Conservation (phyloP, 92 coral and sea anemone species). For the Scolanthus callimorphus region DNA sequence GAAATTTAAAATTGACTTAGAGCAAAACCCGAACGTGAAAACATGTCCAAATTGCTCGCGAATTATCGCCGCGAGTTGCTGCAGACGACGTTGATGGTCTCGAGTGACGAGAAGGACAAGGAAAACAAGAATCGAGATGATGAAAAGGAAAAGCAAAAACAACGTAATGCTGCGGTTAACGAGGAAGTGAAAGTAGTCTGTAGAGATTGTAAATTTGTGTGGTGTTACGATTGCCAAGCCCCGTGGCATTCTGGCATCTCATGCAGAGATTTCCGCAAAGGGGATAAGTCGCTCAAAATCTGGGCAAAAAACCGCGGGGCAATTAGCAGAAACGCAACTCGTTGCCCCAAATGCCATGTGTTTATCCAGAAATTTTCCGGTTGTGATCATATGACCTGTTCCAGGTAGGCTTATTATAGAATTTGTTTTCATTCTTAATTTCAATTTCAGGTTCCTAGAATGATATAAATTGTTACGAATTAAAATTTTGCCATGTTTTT, state of each 20-base stretch:
- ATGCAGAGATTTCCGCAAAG: conserved; percentile 74
- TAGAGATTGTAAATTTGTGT: conserved; percentile 65
- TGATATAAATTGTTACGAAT: no score
- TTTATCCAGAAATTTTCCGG: conserved; percentile 80
- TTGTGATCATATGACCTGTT: conserved; percentile 86
- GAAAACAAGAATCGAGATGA: background rate
- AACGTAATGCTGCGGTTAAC: background rate
- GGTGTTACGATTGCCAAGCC: conserved; percentile 87
- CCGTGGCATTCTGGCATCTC: conserved; percentile 85
- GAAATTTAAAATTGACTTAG: conserved; percentile 69
- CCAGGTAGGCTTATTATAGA: conserved; percentile 63
- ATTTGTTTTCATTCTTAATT: no score
- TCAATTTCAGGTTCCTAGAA: no score
- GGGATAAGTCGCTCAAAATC: conserved; percentile 78
- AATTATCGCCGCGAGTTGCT: no score
- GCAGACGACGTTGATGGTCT: conserved; percentile 14
- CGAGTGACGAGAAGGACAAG: background rate
- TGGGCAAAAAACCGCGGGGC: conserved; percentile 91
- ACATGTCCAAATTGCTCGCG: conserved; percentile 87
- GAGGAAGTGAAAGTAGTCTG: conserved; percentile 69
- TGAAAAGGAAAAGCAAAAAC: background rate
- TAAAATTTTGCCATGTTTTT: no score
- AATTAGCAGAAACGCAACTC: conserved; percentile 59
- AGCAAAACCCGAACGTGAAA: conserved; percentile 69
- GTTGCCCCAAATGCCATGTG: conserved; percentile 78